A percentile compares a stretch with the other conserved stretches of the same genome.
These are phyloP conservation scores for Trididemnum nubilum DNA, from an alignment of 23 tunicate genomes.

Conservation along the genomic window DNA sequence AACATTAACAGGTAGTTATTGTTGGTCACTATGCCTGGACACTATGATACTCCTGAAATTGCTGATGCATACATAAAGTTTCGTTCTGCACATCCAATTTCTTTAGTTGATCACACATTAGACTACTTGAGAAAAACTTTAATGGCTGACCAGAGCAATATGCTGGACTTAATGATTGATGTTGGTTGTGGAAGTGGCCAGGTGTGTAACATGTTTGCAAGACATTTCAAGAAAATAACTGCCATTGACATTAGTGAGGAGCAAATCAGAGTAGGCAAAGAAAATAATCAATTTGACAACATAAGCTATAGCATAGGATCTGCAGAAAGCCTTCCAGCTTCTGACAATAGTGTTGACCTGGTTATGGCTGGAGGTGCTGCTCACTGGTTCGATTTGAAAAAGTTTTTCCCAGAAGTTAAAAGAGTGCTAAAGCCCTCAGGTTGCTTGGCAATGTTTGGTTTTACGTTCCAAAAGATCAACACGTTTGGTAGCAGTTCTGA, in stretches of 20 bases:
- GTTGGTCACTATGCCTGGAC: no score
- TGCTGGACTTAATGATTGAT: conserved; percentile 45
- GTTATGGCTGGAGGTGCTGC: conserved; percentile 56
- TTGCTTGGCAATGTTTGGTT: conserved; percentile 60
- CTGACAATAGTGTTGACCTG: conserved; percentile 54
- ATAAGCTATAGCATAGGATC: conserved; percentile 38
- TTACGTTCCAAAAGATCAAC: conserved; percentile 12
- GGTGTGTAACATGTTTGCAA: conserved; percentile 25
- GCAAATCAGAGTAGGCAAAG: conserved; percentile 46
- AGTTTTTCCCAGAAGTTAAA: conserved; percentile 50
- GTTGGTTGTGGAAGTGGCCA: conserved; percentile 79
- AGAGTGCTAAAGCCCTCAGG: conserved; percentile 73
- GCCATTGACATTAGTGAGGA: conserved; percentile 52
- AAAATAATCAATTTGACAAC: conserved; percentile 16
- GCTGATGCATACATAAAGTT: no score
- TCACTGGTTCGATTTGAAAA: conserved; percentile 73
- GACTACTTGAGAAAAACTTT: no score
- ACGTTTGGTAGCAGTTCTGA: no score
- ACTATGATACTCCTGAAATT: no score
- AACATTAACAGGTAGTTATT: no score
- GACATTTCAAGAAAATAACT: conserved; percentile 32
- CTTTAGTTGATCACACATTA: no score
- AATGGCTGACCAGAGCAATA: no score
- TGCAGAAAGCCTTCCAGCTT: conserved; percentile 46
- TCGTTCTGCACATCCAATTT: no score